Evolutionary conservation across 2,888 invertebrate species (phyloP), one percentile per base, ranked within the genome.

Genomic region (Drosophila subquinaria): DNA sequence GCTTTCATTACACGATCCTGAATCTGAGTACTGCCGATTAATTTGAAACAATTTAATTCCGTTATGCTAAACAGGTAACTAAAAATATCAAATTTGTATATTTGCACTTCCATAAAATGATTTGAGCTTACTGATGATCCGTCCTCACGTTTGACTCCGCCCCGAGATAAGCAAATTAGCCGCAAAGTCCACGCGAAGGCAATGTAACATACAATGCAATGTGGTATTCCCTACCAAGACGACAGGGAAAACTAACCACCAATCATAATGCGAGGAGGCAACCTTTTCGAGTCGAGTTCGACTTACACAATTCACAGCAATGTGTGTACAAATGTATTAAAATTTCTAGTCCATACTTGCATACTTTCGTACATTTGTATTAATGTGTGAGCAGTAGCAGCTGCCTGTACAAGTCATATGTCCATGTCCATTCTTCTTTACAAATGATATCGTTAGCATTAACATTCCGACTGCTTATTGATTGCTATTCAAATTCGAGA

Each of bases 91-190:
- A 11, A 38, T 52, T 51, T 23, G 38, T 50, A 30, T 56, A 30
- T 60, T 60, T 35, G 15, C 43, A 23, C 50, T 43, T 48, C 13
- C 50, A 45, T 43, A 45, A 36, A 60, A 8, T 45, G 15, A 36
- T 43, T 50, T 35, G 11, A 75, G 52, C 20, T 20, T 64, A 45
- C 47, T 43, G 50, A 43, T 53, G 56, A 73, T 57, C 56, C 43
- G 48, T 40, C 23, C 48, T 17, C 51, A 35, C 48, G 72, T 57
- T 47, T 65, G 74, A 77, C 90, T 90, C 90, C 89, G 90, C 89
- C 27, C 89, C 65, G 45, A 73, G 73, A 82, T 73, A 65, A 78
- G 38, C 76, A 79, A 73, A 62, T 65, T 70, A 36, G 30, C 35
- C 52, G 30, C n/a, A 47, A 20, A 36, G 36, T n/a, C 17, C 8